Base-by-base conservation (phyloP, 2,797 vertebrate genomes). In the Trematomus bernacchii region DNA sequence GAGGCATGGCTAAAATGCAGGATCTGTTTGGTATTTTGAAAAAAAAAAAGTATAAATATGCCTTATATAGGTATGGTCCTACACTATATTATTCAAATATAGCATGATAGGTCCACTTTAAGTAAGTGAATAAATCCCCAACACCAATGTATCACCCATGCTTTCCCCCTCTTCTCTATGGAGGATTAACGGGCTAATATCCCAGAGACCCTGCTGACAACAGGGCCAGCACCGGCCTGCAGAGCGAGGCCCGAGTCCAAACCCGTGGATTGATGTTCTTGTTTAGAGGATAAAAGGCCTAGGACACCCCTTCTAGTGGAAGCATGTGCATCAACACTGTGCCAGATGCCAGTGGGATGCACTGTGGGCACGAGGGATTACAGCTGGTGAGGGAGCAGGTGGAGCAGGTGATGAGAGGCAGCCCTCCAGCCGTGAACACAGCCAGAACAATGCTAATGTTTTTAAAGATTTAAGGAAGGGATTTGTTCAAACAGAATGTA, bases 241-340 rank as follows among this genome's bases (percentile, higher is more conserved):
- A 13, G 0, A 7, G 18, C 51, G 10, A 65, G 74, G 82, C 66
- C 50, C 0, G 2, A 42, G 40, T 80, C 84, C 80, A 91, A 85
- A 88, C 79, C 75, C 11, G 43, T 14, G 80, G 90, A 90, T 90
- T 91, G 85, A 72, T 67, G 58, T 75, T 65, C 70, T 58, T 59
- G 78, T 85, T 89, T 59, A 85, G 80, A 73, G 85, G 90, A 92
- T 91, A 72, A 92, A 87, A 73, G 79, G 87, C 83, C 89, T 89
- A 74, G 68, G 68, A 76, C 63, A 46, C 71, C 85, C 89, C 75
- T 44, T 69, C 50, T 50, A 57, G 78, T 71, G 48, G 66, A 27
- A 59, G 40, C 47, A 47, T 73, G 71, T 66, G 55, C 13, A 6
- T 53, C 16, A 70, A 8, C 42, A 7, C 40, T 3, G 75, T 66